These are phyloP conservation scores for Dusona sp. DNA, from an alignment of 2,888 invertebrate species.

Conservation along the genomic window DNA sequence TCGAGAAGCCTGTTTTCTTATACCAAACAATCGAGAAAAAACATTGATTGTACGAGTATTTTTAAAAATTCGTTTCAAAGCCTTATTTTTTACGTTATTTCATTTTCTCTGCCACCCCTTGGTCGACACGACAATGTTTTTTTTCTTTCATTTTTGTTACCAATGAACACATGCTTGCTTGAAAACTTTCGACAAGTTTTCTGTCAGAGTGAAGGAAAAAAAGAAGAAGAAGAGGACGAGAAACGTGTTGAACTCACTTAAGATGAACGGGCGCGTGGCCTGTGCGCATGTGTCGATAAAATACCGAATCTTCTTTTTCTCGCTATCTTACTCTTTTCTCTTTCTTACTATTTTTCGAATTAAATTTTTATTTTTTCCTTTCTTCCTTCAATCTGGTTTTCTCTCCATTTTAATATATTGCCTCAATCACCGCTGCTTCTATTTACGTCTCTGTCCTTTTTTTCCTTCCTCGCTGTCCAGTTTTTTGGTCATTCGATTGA, in stretches of 20 bases:
- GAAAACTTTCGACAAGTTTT: conserved; percentile 42
- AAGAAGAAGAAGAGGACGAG: conserved; percentile 12
- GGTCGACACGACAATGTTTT: neutral
- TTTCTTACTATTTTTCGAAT: neutral
- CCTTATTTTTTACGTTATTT: neutral
- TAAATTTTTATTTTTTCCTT: neutral
- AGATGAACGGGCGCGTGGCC: conserved; percentile 24
- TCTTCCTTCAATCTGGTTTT: too few relatives aligned
- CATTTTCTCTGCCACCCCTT: neutral
- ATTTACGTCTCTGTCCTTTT: neutral
- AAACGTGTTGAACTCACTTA: conserved; percentile 50
- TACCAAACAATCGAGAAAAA: neutral
- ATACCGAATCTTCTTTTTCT: conserved; percentile 23
- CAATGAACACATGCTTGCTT: conserved; percentile 3
- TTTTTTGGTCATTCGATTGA: neutral
- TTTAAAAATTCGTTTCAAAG: neutral
- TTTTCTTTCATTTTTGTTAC: neutral
- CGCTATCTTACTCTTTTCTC: neutral
- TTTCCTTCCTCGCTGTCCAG: neutral
- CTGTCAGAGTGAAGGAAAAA: neutral
- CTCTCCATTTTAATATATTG: neutral
- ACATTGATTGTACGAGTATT: neutral
- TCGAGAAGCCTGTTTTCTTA: neutral
- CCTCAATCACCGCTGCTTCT: neutral
- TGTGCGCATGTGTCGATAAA: conserved; percentile 53